Evolutionary conservation across 2,888 invertebrate species (phyloP), one percentile per base, ranked within the genome.

Genomic region (Troides aeacus): DNA sequence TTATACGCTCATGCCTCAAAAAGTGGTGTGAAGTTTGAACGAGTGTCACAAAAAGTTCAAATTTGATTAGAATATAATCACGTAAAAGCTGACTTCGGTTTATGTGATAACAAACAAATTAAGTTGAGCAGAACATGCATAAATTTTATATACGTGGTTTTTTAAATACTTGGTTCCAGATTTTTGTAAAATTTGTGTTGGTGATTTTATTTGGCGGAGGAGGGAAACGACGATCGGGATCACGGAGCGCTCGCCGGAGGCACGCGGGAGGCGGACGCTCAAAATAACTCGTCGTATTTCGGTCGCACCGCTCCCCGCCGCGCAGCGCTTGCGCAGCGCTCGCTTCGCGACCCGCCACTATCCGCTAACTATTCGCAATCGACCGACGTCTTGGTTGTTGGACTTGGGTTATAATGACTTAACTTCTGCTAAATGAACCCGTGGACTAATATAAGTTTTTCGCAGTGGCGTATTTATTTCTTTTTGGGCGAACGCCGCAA

Each of bases 331-430:
- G 79, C 81, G 84, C 87, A 81, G 84, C 82, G 80, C 78, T 83
- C 77, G 71, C 76, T 76, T 72, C 79, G 74, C 76, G 75, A 74
- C 83, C 75, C 82, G 84, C 93, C 95, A 96, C 95, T 96, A 95
- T 95, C 96, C 96, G 96, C 96, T 96, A 95, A 95, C 96, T 95
- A 96, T 96, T 96, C 95, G 96, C 96, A 96, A 96, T 96, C 97
- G 96, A 97, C 96, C 96, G 96, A 97, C 97, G 96, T 96, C 96
- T 97, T 96, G 96, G 95, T 94, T 92, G 93, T 95, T 92, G 93
- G 93, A 93, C 93, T 94, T 94, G 94, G 94, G 94, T 89, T 94
- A 95, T 94, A 94, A 95, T 95, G 95, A 95, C 95, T 95, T 95
- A 93, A 94, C 94, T 95, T 94, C 94, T 95, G 94, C 95, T 94